Percentiles rank a stretch among this genome's conserved stretches.
phyloP scores from a whole-genome alignment of 2,113 vertebrate species.

The Fulmarus glacialis region DNA sequence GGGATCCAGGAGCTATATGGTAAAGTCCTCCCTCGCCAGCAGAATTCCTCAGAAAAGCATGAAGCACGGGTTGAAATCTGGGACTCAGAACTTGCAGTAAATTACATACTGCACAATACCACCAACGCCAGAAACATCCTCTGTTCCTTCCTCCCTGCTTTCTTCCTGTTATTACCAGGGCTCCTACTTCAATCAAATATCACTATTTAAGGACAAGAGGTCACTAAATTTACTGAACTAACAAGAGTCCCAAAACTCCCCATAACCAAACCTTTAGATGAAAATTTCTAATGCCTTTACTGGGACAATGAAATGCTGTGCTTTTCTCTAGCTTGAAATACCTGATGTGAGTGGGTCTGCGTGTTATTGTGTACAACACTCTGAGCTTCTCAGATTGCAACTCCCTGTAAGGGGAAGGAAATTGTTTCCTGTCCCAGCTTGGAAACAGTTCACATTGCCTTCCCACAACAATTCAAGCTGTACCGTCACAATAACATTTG shows the following conservation, averaged over 20 bases:
- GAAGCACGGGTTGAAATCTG: background rate
- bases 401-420: background rate
- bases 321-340: background rate
- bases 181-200: background rate
- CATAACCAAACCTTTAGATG: background rate
- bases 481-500: background rate
- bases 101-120: background rate
- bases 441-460: background rate
- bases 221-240: background rate
- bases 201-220: background rate
- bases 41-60: background rate
- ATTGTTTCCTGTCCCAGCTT: background rate
- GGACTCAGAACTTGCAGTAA: background rate
- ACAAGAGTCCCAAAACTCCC: background rate
- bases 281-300: background rate
- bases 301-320: background rate
- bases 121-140: background rate
- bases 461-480: background rate
- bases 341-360: background rate
- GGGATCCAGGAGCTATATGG: conserved; percentile 98
- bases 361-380: background rate
- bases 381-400: background rate
- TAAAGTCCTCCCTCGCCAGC: conserved; percentile 16
- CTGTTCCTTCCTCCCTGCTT: background rate
- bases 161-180: background rate